Conservation (phyloP, 2,113 vertebrate species). For the Prochilodus magdalenae region DNA sequence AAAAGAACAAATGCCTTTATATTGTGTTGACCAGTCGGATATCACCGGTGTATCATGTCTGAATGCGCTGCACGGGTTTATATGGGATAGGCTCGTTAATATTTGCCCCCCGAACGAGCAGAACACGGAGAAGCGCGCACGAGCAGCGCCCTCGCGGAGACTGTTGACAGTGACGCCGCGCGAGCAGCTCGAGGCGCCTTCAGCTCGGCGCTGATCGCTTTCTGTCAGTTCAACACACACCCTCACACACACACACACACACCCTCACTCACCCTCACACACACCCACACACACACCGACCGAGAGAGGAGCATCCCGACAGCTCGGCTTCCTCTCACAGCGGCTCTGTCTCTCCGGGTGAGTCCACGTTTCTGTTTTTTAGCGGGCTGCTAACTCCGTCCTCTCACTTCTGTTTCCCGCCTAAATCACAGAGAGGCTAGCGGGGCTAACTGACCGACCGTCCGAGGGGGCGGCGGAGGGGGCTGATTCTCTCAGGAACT, state of each 20-base stretch:
- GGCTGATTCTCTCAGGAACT: too few relatives aligned
- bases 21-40: too few relatives aligned
- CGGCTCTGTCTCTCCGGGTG: background rate
- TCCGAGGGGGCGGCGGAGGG: too few relatives aligned
- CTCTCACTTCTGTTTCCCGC: background rate
- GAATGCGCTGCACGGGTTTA: too few relatives aligned
- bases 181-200: background rate
- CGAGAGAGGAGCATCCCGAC: background rate
- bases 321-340: background rate
- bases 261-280: background rate
- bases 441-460: too few relatives aligned
- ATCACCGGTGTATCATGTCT: too few relatives aligned
- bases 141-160: conserved; percentile 4
- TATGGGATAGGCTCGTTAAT: too few relatives aligned
- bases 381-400: background rate
- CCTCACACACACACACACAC: background rate
- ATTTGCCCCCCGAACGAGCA: too few relatives aligned
- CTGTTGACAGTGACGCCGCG: background rate
- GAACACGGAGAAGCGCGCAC: background rate
- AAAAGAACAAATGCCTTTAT: too few relatives aligned
- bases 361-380: background rate
- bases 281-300: background rate
- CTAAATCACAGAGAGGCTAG: background rate
- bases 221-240: background rate
- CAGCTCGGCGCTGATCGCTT: background rate